Percentiles rank a stretch among this genome's conserved stretches.
Conservation (phyloP, 2,113 vertebrate genomes). For the Muntiacus muntjak region DNA sequence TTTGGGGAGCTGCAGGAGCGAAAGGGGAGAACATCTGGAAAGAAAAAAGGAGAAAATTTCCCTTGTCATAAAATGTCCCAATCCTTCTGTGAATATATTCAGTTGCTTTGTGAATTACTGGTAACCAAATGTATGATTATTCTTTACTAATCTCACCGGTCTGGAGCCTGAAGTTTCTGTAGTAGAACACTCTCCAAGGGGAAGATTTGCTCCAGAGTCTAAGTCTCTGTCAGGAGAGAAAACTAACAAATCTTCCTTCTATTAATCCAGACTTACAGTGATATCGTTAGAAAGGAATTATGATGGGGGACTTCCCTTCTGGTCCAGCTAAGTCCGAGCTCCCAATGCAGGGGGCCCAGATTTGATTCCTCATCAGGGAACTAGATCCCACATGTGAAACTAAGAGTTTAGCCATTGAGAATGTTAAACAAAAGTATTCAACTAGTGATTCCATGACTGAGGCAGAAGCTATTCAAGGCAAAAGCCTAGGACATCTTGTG, state of each 20-base stretch:
- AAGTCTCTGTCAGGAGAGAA: neutral
- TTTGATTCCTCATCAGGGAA: neutral
- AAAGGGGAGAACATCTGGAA: neutral
- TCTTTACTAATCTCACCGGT: neutral
- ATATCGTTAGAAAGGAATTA: neutral
- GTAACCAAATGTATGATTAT: neutral
- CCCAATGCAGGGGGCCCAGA: neutral
- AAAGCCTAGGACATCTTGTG: neutral
- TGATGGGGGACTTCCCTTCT: neutral
- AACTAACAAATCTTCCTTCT: neutral
- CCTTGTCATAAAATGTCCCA: neutral
- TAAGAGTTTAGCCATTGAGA: neutral
- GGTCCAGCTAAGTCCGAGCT: neutral
- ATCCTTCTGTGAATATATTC: neutral
- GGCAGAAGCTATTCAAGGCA: neutral
- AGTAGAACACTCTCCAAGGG: neutral
- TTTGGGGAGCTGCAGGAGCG: neutral
- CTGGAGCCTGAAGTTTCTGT: neutral
- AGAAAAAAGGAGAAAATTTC: neutral
- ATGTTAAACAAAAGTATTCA: constrained; percentile 10
- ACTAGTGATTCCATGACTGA: neutral
- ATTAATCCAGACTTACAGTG: neutral
- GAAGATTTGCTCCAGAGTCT: neutral
- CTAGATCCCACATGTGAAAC: neutral
- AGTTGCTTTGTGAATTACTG: neutral